Evolutionary conservation across 2,113 vertebrate species (phyloP), one percentile per base, ranked within the genome.

Genomic region (Thomomys bottae): DNA sequence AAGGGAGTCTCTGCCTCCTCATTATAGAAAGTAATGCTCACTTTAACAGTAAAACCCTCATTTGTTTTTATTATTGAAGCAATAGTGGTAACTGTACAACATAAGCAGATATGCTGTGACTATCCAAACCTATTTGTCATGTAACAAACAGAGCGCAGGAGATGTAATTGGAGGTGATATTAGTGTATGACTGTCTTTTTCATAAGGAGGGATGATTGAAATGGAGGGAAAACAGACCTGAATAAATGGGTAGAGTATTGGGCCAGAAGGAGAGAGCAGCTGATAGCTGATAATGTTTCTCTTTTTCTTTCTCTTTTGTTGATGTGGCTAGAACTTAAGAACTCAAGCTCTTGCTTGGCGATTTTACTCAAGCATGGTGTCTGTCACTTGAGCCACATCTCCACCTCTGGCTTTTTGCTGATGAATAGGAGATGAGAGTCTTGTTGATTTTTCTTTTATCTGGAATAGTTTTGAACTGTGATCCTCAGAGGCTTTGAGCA

Each of bases 11-110:
- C 42, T 79, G 72, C 40, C 61, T 86, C 87, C 61, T 94, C 89
- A 84, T 95, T 82, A 75, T 79, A 88, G 93, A 89, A 94, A 94
- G 68, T 67, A 92, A 94, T 80, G 75, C 59, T 94, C 87, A 70
- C 24, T 95, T 86, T 91, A 77, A 93, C 73, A 91, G 87, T 59
- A 80, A 91, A 92, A 24, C 24, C 63, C 49, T 93, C 73, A 79
- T 92, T 92, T 94, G 42, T 83, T 96, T 95, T 94, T 92, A 87
- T 89, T 87, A 84, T 82, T 72, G 80, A 95, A 94, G 36, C 68
- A 71, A 30, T 40, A 20, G 70, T n/a, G 42, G 83, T 91, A 80
- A 71, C 61, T 66, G 54, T 71, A 45, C n/a, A 75, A 63, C 70
- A 30, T 83, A 90, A 71, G 79, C 78, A n/a, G 92, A 71, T 66